Percentiles rank a stretch among this genome's conserved stretches.
phyloP scores from a whole-genome alignment of 2,797 vertebrate genomes.

The Dipus sagitta region DNA sequence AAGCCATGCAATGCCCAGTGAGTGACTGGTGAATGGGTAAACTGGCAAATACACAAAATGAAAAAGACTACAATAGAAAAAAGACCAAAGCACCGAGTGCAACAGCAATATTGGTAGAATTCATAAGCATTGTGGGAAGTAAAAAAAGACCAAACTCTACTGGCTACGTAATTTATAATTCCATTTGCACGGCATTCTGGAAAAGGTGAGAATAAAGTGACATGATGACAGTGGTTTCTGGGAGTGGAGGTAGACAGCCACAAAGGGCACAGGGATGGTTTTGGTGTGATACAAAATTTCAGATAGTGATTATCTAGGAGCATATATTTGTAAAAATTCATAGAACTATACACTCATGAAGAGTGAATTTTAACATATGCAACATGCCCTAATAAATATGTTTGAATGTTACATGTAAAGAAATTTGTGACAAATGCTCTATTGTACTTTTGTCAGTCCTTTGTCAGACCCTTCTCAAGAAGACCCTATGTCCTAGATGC shows the following conservation, averaged over 20 bases:
- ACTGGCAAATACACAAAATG: slow-evolving; percentile 20
- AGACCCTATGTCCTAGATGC: background rate
- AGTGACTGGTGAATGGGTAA: background rate
- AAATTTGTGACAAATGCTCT: background rate
- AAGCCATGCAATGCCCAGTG: background rate
- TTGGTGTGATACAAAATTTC: background rate
- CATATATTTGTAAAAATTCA: slow-evolving; percentile 28
- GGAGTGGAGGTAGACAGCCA: background rate
- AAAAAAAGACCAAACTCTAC: slow-evolving; percentile 16
- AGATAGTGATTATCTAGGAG: background rate
- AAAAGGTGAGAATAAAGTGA: slow-evolving; percentile 18
- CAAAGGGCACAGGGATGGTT: background rate
- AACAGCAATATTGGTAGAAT: background rate
- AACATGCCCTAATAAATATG: background rate
- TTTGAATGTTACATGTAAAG: background rate
- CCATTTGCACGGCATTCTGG: background rate
- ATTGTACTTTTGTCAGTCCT: slow-evolving; percentile 1
- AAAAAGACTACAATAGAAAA: background rate
- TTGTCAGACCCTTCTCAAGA: background rate
- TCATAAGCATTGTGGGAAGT: background rate
- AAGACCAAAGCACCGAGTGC: background rate
- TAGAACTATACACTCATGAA: background rate
- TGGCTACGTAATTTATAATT: background rate
- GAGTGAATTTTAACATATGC: background rate
- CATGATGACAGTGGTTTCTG: background rate